phyloP scores from a whole-genome alignment of 2,888 invertebrate genomes.

The Acleris literana region DNA sequence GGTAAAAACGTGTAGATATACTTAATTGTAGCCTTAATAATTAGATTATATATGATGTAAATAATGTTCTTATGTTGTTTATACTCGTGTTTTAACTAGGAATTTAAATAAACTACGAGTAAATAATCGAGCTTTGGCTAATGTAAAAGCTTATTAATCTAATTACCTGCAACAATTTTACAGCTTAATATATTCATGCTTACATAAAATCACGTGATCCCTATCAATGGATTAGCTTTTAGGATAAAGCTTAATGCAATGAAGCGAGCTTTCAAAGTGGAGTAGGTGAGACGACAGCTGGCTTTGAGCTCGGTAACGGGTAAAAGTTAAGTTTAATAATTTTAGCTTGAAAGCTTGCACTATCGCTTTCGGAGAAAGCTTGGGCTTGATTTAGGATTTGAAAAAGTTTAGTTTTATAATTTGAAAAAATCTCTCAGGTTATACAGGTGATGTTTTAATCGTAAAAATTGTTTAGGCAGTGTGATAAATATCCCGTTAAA shows the following conservation, averaged over 20 bases:
- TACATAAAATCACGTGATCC: not conserved
- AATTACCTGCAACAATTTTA: not conserved
- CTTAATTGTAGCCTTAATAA: no score
- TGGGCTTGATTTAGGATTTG: constrained; percentile 73
- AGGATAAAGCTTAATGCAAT: constrained; percentile 31
- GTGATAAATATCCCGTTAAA: no score
- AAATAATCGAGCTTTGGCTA: no score
- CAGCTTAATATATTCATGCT: not conserved
- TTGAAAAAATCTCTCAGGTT: no score
- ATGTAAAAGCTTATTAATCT: not conserved
- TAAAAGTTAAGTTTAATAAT: constrained; percentile 76
- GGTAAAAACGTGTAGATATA: no score
- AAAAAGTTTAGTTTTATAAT: not conserved
- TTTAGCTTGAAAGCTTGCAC: constrained; percentile 79
- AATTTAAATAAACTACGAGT: no score
- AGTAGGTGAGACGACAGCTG: constrained; percentile 55
- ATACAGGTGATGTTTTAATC: no score
- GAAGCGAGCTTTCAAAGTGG: constrained; percentile 43
- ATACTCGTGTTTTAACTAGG: no score
- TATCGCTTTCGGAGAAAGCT: constrained; percentile 73
- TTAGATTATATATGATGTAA: no score
- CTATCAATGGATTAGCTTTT: constrained; percentile 18
- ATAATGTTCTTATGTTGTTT: no score
- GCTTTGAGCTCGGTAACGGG: constrained; percentile 59
- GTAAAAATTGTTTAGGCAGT: no score